Percentiles rank a stretch among this genome's conserved stretches.
Conservation (phyloP, 2,888 invertebrate species). For the Aradus depressus region DNA sequence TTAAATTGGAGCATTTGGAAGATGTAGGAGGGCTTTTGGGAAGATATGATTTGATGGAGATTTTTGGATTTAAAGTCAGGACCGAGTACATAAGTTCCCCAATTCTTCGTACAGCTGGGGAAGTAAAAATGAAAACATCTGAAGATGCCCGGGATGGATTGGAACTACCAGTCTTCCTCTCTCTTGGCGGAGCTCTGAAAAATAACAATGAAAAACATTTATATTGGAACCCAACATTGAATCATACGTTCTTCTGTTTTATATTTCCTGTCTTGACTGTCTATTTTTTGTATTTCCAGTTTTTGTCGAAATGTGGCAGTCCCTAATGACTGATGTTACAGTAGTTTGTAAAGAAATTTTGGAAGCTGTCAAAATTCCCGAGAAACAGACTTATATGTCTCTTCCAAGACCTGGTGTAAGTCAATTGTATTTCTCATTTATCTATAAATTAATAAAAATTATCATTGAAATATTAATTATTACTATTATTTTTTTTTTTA, state of each 20-base stretch:
- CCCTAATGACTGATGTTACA: conserved; percentile 83
- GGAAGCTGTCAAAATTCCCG: conserved; percentile 51
- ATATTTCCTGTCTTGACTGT: neutral
- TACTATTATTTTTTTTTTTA: conserved; percentile 37
- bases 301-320: conserved; percentile 90
- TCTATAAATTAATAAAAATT: neutral
- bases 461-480: neutral
- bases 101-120: too few relatives aligned
- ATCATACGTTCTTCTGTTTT: neutral
- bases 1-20: too few relatives aligned
- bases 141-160: too few relatives aligned
- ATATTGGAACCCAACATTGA: neutral
- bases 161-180: too few relatives aligned
- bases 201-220: neutral
- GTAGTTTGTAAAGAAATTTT: conserved; percentile 72
- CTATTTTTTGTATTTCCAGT: conserved; percentile 41
- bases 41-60: too few relatives aligned
- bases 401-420: conserved; percentile 87
- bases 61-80: too few relatives aligned
- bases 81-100: too few relatives aligned
- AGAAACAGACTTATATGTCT: conserved; percentile 82
- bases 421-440: conserved; percentile 25
- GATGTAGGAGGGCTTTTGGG: too few relatives aligned
- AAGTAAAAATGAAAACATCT: too few relatives aligned
- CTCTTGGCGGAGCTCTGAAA: neutral